Percentiles rank a stretch among this genome's conserved stretches.
Evolutionary conservation across 2,113 vertebrate species (phyloP).

Genomic region (Phalacrocorax carbo): DNA sequence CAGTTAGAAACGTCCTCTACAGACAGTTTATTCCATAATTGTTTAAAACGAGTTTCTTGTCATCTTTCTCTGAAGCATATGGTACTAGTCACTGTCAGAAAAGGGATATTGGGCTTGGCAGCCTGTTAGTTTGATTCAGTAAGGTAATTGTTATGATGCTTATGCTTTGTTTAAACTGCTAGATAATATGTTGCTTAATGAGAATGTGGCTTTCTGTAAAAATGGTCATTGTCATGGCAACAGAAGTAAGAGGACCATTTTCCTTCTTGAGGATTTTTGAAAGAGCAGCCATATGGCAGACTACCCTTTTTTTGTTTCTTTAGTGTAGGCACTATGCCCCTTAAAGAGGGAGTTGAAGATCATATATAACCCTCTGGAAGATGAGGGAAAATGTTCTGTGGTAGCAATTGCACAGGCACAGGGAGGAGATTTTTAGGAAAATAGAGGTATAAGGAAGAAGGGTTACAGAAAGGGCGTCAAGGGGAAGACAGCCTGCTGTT

Average conservation of each 20-base stretch:
- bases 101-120: neutral
- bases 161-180: neutral
- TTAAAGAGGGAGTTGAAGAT: neutral
- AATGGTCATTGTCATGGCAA: constrained; percentile 13
- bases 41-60: neutral
- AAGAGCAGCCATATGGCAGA: neutral
- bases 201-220: neutral
- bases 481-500: neutral
- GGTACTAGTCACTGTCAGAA: neutral
- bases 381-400: neutral
- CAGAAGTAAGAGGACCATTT: neutral
- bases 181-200: neutral
- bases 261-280: neutral
- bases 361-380: neutral
- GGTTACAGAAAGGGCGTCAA: neutral
- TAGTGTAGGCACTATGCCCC: neutral
- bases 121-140: neutral
- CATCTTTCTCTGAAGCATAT: neutral
- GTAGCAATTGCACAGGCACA: neutral
- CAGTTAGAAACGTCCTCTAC: neutral
- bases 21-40: neutral
- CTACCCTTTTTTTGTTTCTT: neutral
- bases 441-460: neutral
- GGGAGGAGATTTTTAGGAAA: neutral
- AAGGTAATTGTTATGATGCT: neutral